Evolutionary conservation across 2,797 vertebrate species (phyloP).

Genomic region (Melopsittacus undulatus): DNA sequence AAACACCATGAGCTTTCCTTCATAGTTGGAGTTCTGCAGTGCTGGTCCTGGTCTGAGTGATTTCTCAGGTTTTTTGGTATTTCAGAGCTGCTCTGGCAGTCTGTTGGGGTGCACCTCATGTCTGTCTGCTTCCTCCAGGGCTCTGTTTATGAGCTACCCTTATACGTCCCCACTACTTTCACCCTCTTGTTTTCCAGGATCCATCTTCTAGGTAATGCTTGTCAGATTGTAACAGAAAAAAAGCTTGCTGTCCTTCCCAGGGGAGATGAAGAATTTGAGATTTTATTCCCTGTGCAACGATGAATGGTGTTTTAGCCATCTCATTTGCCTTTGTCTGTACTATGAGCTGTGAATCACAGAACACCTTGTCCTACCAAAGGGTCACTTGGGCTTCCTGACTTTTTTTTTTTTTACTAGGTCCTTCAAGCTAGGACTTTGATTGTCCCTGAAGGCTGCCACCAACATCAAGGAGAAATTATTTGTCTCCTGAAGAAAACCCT

Average conservation of each 20-base stretch:
- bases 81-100: background rate
- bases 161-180: background rate
- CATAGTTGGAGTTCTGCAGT: background rate
- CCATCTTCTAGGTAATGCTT: background rate
- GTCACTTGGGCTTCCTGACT: background rate
- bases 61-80: background rate
- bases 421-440: background rate
- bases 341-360: background rate
- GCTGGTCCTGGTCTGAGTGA: background rate
- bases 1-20: background rate
- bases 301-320: background rate
- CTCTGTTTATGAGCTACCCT: background rate
- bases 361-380: background rate
- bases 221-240: background rate
- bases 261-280: background rate
- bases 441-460: background rate
- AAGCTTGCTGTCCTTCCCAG: background rate
- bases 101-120: background rate
- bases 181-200: background rate
- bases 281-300: background rate
- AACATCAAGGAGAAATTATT: constrained; percentile 7
- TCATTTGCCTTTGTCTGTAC: background rate
- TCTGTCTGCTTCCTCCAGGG: background rate
- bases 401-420: background rate
- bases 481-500: background rate